phyloP scores from a whole-genome alignment of 2,888 invertebrate species.

The Rotaria magnacalcarata region DNA sequence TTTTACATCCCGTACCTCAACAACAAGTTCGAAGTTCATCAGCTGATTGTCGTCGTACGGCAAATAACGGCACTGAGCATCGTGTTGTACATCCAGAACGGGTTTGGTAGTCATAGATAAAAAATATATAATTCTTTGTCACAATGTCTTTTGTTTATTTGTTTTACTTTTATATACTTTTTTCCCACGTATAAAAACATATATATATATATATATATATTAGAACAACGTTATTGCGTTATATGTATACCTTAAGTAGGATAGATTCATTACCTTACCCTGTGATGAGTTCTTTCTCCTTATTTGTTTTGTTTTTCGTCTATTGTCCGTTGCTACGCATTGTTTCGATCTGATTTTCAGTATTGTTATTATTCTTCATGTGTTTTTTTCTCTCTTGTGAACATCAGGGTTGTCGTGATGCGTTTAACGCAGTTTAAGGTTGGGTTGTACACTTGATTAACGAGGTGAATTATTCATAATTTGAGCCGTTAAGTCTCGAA shows the following conservation, averaged over 20 bases:
- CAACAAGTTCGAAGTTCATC: constrained; percentile 26
- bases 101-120: background rate
- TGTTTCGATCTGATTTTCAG: constrained; percentile 23
- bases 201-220: background rate
- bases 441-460: constrained; percentile 16
- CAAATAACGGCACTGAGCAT: background rate
- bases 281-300: background rate
- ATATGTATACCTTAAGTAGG: background rate
- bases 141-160: background rate
- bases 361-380: background rate
- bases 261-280: constrained; percentile 13
- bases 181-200: background rate
- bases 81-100: constrained; percentile 11
- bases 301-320: background rate
- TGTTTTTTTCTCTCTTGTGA: background rate
- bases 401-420: constrained; percentile 23
- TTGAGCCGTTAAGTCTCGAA: constrained; percentile 12
- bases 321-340: constrained; percentile 5
- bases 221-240: background rate
- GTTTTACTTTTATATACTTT: constrained; percentile 29
- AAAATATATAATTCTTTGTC: background rate
- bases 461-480: background rate
- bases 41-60: constrained; percentile 21
- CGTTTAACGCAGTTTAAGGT: background rate
- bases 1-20: background rate